Evolutionary conservation across 1,140 invertebrate genomes (phyloP).

Genomic region (Sycobia sp.): DNA sequence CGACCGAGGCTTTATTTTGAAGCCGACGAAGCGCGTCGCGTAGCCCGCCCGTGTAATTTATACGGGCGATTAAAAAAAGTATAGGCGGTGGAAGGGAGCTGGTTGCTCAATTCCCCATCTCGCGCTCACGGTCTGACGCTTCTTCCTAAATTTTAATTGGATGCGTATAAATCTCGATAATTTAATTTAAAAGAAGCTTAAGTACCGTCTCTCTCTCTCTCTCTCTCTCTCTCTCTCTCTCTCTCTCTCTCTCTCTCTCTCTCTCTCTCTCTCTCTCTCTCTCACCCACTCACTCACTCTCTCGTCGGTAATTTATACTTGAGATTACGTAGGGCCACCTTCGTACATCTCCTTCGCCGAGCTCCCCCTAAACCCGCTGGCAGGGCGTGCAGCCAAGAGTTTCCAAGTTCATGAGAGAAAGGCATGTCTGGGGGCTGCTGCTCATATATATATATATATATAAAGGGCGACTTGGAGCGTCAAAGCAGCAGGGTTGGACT

Average conservation of each 20-base stretch:
- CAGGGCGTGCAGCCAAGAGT: too few species aligned
- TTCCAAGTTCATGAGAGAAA: slow-evolving; percentile 1
- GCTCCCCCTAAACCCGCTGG: neutral
- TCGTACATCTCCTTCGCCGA: too few species aligned
- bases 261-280: too few species aligned
- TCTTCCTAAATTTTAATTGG: slow-evolving; percentile 32
- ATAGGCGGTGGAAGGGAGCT: neutral
- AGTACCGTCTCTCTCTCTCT: slow-evolving; percentile 35
- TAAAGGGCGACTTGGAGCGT: too few species aligned
- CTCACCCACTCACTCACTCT: too few species aligned
- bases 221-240: slow-evolving; percentile 7
- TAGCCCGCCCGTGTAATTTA: slow-evolving; percentile 5
- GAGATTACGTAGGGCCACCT: slow-evolving; percentile 17
- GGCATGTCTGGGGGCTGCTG: too few species aligned
- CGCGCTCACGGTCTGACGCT: neutral
- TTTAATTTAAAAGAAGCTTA: slow-evolving; percentile 33
- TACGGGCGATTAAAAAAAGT: slow-evolving; percentile 14
- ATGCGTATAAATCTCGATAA: slow-evolving; percentile 33
- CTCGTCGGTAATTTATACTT: slow-evolving; percentile 21
- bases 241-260: slow-evolving; percentile 41
- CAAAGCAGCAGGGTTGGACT: too few species aligned
- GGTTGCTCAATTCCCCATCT: neutral
- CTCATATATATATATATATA: too few species aligned
- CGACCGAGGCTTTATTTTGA: too few species aligned
- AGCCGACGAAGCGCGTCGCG: too few species aligned